Evolutionary conservation across 2,888 invertebrate species (phyloP).

Genomic region (Hymenopus coronatus): DNA sequence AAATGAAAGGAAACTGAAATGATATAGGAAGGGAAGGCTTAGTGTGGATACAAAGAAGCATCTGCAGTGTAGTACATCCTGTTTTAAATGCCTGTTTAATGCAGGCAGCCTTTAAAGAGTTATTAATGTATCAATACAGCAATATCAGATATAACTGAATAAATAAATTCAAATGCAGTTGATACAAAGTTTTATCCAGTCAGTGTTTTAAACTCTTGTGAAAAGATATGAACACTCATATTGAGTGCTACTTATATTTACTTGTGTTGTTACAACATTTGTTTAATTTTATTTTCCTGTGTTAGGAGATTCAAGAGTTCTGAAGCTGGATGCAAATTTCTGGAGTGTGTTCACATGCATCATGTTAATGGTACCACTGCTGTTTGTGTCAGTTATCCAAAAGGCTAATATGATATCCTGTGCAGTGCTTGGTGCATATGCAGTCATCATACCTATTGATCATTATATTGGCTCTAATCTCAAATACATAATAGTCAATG

Average conservation of each 20-base stretch:
- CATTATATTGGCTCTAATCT: slow-evolving; percentile 63
- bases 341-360: slow-evolving; percentile 60
- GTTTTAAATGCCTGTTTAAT: background rate
- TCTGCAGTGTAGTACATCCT: background rate
- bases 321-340: slow-evolving; percentile 58
- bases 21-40: background rate
- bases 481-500: slow-evolving; percentile 66
- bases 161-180: too few relatives aligned
- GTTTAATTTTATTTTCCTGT: background rate
- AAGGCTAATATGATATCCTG: slow-evolving; percentile 62
- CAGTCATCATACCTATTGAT: slow-evolving; percentile 60
- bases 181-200: too few relatives aligned
- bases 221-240: too few relatives aligned
- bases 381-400: slow-evolving; percentile 52
- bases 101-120: background rate
- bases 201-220: too few relatives aligned
- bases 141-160: background rate
- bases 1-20: background rate
- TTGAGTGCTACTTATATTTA: too few relatives aligned
- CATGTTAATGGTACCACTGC: slow-evolving; percentile 51
- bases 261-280: background rate
- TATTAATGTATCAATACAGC: background rate
- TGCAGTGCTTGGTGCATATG: slow-evolving; percentile 62
- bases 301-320: slow-evolving; percentile 46
- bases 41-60: background rate